Evolutionary conservation across 2,888 invertebrate species (phyloP).

Genomic region (Ennomos erosarius): DNA sequence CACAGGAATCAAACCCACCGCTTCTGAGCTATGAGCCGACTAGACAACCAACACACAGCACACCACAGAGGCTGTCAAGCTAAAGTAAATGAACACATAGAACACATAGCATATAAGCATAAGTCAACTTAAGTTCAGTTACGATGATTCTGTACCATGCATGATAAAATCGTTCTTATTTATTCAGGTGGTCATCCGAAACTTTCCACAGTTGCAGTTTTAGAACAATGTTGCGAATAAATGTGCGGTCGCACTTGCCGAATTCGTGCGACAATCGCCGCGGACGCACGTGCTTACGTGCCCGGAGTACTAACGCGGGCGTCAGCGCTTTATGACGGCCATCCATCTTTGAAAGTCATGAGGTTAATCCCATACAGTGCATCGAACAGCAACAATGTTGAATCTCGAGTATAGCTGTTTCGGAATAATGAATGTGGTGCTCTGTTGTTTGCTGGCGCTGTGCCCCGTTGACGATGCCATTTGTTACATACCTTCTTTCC

Average conservation of each 20-base stretch:
- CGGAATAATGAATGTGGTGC: neutral
- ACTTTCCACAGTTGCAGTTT: constrained; percentile 67
- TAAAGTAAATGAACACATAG: too few relatives aligned
- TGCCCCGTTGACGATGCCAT: neutral
- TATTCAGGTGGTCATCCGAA: constrained; percentile 57
- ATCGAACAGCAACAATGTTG: constrained; percentile 44
- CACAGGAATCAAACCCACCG: too few relatives aligned
- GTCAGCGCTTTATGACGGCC: constrained; percentile 52
- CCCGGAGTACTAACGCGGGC: constrained; percentile 51
- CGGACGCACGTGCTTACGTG: constrained; percentile 54
- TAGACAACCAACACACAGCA: too few relatives aligned
- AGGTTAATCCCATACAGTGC: constrained; percentile 54
- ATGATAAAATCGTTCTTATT: constrained; percentile 44
- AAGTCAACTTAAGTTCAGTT: neutral
- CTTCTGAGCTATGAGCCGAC: too few relatives aligned
- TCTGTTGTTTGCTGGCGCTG: constrained; percentile 3
- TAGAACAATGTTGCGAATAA: constrained; percentile 73
- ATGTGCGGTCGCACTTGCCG: constrained; percentile 49
- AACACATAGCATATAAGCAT: neutral
- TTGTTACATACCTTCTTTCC: too few relatives aligned
- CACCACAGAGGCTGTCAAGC: too few relatives aligned
- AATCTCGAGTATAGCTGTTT: neutral
- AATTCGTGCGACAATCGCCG: constrained; percentile 61
- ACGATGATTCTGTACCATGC: neutral
- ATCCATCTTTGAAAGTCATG: constrained; percentile 56